Evolutionary conservation across 2,113 vertebrate genomes (phyloP).

Genomic region (Prietella phreatophila): DNA sequence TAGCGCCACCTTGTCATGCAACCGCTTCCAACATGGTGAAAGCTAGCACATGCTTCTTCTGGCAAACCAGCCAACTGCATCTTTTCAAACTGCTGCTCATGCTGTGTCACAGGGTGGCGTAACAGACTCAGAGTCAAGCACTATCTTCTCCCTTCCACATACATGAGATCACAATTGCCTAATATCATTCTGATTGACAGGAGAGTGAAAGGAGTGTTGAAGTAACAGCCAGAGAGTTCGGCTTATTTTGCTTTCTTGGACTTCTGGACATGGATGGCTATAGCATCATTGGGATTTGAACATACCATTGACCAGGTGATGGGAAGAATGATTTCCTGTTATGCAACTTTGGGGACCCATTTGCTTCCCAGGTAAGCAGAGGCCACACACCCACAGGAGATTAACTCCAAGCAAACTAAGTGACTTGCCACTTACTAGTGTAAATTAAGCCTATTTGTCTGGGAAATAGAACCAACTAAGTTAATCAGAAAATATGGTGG

Average conservation of each 20-base stretch:
- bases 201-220: no score
- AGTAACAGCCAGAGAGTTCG: neutral
- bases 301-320: neutral
- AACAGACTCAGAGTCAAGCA: no score
- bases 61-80: neutral
- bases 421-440: neutral
- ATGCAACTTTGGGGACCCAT: neutral
- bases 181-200: no score
- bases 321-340: neutral
- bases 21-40: neutral
- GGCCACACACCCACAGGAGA: neutral
- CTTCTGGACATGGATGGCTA: neutral
- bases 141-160: no score
- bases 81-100: neutral
- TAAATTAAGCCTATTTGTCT: neutral
- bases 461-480: neutral
- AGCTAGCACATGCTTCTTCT: neutral
- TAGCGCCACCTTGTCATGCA: neutral
- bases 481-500: neutral
- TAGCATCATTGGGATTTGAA: neutral
- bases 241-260: neutral
- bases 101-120: neutral
- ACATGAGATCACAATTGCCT: no score
- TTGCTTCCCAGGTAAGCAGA: neutral
- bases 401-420: neutral